Base-by-base conservation (phyloP, 2,888 invertebrate species). In the Biston betularia region DNA sequence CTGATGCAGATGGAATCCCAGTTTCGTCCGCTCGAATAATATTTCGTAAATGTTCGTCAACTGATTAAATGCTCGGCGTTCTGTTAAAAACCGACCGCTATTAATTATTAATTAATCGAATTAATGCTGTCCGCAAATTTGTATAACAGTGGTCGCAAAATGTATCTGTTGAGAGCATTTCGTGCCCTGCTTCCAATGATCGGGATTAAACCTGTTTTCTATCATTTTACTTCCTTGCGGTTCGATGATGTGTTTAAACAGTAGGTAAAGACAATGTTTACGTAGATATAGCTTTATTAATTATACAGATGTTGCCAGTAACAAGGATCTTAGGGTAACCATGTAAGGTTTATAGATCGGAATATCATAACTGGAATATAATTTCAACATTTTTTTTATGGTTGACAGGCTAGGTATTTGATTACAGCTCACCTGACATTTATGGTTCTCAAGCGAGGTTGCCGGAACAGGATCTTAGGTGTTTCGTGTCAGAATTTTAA, bases 111-210 rank as follows among this genome's bases (percentile, higher is more conserved):
- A 65, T 72, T 68, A 63, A 65, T 68, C 57, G 45, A 69, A 64
- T 70, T 72, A 70, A 68, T 66, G 42, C 56, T 56, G 54, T 48
- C 65, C 62, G 56, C 68, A 68, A 70, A 68, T 68, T 66, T 72
- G 50, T 72, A 70, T 54, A 54, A 63, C 60, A 64, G 34, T 68
- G 68, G 68, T 63, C 45, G 53, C 52, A 69, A 69, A 65, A 62
- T 69, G 56, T 70, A 53, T 71, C 63, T 58, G 63, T 50, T 65
- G 42, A 40, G 65, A 68, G 69, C 15, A 44, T 38, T 53, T 72
- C 73, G 73, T 74, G 73, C 67, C 53, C n/a, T n/a, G 62, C 45
- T 54, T 60, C 62, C 68, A 68, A 69, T 61, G 49, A 52, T 55
- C 6, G 69, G 70, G 73, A 72, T 74, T 70, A 71, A 53, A 56